phyloP scores from a whole-genome alignment of 2,888 invertebrate genomes.

The Pollenia amentaria region DNA sequence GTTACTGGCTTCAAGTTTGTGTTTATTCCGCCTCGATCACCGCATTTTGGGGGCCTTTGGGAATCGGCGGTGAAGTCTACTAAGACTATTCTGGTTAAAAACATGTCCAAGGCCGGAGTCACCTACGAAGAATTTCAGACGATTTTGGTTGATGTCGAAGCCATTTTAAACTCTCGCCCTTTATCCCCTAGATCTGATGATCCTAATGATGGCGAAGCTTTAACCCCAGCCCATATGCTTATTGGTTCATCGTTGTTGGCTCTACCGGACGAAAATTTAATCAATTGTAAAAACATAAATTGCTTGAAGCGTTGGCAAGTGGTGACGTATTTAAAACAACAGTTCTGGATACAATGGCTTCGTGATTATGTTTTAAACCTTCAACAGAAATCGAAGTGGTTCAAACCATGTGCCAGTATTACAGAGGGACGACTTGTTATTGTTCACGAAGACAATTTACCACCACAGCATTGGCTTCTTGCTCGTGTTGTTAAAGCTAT shows the following conservation, averaged over 20 bases:
- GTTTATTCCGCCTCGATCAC: slow-evolving; percentile 9
- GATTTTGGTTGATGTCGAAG: not conserved
- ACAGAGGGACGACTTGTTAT: not conserved
- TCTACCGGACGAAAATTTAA: not conserved
- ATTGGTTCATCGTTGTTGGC: slow-evolving; percentile 28
- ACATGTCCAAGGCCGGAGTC: not conserved
- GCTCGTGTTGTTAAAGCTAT: not conserved
- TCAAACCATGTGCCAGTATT: not conserved
- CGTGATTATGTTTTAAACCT: not conserved
- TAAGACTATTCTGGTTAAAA: not conserved
- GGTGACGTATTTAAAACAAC: too few species aligned
- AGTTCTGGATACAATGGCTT: not conserved
- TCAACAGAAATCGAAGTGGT: not conserved
- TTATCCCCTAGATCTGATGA: slow-evolving; percentile 6
- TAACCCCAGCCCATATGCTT: slow-evolving; percentile 10
- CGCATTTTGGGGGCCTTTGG: slow-evolving; percentile 27
- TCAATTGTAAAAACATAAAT: not conserved
- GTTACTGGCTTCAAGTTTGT: not conserved
- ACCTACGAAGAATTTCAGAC: not conserved
- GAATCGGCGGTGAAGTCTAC: slow-evolving; percentile 16
- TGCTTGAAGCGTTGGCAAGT: too few species aligned
- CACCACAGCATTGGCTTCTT: slow-evolving; percentile 20
- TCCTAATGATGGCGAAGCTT: not conserved
- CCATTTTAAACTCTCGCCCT: not conserved
- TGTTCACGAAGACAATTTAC: slow-evolving; percentile 22